phyloP scores from a whole-genome alignment of 2,797 vertebrate species.

The Muscicapa striata region DNA sequence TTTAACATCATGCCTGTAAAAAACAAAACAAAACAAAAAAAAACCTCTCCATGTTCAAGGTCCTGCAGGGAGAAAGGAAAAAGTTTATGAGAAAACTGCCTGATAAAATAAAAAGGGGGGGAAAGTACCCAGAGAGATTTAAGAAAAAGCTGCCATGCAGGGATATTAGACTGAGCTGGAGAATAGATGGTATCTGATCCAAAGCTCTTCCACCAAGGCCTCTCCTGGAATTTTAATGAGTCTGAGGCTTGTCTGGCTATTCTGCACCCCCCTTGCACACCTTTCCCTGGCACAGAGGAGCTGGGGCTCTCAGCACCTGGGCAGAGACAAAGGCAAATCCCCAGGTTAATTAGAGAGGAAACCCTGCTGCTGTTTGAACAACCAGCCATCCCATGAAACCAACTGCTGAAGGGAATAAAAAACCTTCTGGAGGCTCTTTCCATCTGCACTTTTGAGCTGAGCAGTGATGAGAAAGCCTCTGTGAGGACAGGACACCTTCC shows the following conservation, averaged over 20 bases:
- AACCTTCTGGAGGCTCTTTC: background rate
- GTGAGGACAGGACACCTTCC: accelerated
- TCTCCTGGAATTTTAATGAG: background rate
- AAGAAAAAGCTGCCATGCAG: background rate
- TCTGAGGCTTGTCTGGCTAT: background rate
- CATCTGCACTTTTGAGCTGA: accelerated
- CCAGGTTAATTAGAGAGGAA: background rate
- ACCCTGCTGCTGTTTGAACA: background rate
- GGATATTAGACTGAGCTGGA: background rate
- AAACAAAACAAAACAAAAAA: too few relatives aligned
- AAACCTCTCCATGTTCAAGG: background rate
- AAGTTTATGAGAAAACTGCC: background rate
- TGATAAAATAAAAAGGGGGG: background rate
- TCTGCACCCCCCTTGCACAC: background rate
- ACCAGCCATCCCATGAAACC: background rate
- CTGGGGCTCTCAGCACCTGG: background rate
- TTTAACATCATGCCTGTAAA: background rate
- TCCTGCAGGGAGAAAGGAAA: background rate
- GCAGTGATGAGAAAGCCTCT: accelerated
- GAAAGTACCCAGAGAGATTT: background rate
- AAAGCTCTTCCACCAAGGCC: background rate
- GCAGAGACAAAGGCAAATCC: background rate
- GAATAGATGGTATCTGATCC: background rate
- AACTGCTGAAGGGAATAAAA: background rate
- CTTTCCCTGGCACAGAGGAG: background rate